phyloP scores from a whole-genome alignment of 2,113 vertebrate species.

The Athene noctua region DNA sequence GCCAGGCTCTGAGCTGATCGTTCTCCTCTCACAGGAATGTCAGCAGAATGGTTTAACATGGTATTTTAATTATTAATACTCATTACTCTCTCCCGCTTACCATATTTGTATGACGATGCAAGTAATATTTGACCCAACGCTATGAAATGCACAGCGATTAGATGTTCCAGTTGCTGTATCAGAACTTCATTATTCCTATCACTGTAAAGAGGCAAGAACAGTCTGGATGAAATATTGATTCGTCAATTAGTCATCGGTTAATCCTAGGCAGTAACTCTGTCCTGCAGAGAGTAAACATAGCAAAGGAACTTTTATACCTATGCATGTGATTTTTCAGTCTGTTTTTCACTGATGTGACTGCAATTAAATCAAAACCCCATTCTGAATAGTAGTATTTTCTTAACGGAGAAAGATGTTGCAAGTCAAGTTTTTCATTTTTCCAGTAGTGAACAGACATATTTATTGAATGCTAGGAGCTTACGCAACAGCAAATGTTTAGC shows the following conservation, averaged over 20 bases:
- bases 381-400: background rate
- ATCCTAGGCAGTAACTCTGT: background rate
- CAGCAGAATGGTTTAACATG: background rate
- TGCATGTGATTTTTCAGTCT: background rate
- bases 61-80: background rate
- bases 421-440: background rate
- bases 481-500: background rate
- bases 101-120: background rate
- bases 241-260: slow-evolving; percentile 8
- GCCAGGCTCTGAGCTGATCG: background rate
- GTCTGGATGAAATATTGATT: background rate
- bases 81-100: background rate
- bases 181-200: background rate
- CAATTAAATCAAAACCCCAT: background rate
- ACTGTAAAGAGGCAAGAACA: background rate
- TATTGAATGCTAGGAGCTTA: background rate
- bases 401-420: background rate
- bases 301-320: background rate
- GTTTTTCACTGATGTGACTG: background rate
- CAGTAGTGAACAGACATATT: background rate
- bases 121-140: background rate
- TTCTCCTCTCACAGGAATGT: background rate
- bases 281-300: background rate
- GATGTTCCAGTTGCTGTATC: background rate
- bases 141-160: background rate